phyloP scores from a whole-genome alignment of 2,888 invertebrate species.

The Drosophila macrospina region DNA sequence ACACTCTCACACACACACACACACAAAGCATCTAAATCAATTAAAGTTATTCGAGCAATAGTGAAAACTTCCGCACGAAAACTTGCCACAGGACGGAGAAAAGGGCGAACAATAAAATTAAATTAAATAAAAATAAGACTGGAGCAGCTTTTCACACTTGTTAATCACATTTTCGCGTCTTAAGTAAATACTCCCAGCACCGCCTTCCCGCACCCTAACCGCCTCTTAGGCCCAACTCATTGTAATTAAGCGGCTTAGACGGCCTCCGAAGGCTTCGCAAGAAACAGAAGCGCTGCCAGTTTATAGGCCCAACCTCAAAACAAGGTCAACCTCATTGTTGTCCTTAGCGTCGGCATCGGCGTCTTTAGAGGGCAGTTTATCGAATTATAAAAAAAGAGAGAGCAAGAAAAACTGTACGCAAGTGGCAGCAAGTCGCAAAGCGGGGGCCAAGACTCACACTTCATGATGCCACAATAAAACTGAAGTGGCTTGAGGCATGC shows the following conservation, averaged over 20 bases:
- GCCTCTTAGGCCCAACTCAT: conserved; percentile 63
- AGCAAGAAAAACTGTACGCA: background rate
- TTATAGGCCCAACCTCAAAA: conserved; percentile 63
- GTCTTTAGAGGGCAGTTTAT: conserved; percentile 81
- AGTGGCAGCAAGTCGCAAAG: conserved; percentile 8
- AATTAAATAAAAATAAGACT: conserved; percentile 52
- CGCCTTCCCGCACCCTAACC: background rate
- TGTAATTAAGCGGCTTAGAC: conserved; percentile 82
- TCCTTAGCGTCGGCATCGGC: conserved; percentile 13
- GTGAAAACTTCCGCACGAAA: conserved; percentile 48
- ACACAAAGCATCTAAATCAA: conserved; percentile 67
- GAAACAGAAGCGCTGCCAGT: conserved; percentile 73
- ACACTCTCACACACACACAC: conserved; percentile 6
- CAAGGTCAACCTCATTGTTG: conserved; percentile 69
- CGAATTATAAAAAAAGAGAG: conserved; percentile 72
- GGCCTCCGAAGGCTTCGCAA: conserved; percentile 46
- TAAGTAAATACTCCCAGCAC: conserved; percentile 68
- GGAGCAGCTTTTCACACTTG: conserved; percentile 78
- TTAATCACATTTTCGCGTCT: conserved; percentile 82
- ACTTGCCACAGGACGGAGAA: conserved; percentile 44
- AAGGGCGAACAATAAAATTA: conserved; percentile 48
- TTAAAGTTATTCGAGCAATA: conserved; percentile 77
- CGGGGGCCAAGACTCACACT: conserved; percentile 64
- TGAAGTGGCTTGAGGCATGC: conserved; percentile 68
- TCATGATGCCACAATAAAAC: conserved; percentile 75